These are phyloP conservation scores for Bucco capensis DNA, from an alignment of 2,113 vertebrate genomes.

Conservation along the genomic window DNA sequence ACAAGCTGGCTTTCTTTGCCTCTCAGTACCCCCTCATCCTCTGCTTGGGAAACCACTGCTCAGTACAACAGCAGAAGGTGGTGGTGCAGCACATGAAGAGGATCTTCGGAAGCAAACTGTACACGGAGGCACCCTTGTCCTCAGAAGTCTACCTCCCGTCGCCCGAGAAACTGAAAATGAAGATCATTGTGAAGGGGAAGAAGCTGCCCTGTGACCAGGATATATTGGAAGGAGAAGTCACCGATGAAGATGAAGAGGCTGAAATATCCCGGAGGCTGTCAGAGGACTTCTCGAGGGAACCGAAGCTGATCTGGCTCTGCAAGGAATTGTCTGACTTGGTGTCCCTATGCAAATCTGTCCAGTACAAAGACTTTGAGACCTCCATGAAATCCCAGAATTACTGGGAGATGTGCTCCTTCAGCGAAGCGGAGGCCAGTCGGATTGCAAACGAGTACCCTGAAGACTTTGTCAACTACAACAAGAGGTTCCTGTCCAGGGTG, in stretches of 20 bases:
- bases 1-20: slow-evolving; percentile 89
- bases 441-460: slow-evolving; percentile 92
- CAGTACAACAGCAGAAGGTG: slow-evolving; percentile 84
- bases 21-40: slow-evolving; percentile 92
- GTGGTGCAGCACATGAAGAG: slow-evolving; percentile 88
- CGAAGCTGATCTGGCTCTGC: slow-evolving; percentile 83
- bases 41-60: slow-evolving; percentile 91
- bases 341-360: slow-evolving; percentile 81
- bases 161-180: slow-evolving; percentile 89
- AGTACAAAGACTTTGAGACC: slow-evolving; percentile 86
- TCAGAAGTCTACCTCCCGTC: slow-evolving; percentile 85
- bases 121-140: slow-evolving; percentile 77
- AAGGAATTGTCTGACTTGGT: slow-evolving; percentile 91
- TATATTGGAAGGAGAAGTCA: slow-evolving; percentile 88
- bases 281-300: slow-evolving; percentile 73
- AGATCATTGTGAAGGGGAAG: slow-evolving; percentile 89
- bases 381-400: slow-evolving; percentile 85
- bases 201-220: slow-evolving; percentile 81
- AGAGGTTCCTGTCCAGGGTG: slow-evolving; percentile 88
- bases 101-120: slow-evolving; percentile 85
- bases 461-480: slow-evolving; percentile 95
- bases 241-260: slow-evolving; percentile 94
- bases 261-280: slow-evolving; percentile 81
- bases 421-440: slow-evolving; percentile 89
- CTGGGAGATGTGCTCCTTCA: slow-evolving; percentile 93